Conservation (phyloP, 2,797 vertebrate genomes). For the Chrysocyon brachyurus region DNA sequence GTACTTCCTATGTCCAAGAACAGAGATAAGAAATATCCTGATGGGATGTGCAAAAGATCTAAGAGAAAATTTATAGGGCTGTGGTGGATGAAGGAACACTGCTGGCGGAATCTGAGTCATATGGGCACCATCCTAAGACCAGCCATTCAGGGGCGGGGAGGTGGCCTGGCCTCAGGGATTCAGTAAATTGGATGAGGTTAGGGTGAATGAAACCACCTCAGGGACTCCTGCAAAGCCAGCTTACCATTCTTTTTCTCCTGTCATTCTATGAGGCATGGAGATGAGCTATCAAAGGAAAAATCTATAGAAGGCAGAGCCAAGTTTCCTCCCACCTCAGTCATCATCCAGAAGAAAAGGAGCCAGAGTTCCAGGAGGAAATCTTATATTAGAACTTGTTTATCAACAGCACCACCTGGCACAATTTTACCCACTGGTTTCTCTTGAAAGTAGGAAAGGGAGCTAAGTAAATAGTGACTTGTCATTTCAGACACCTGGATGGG, state of each 20-base stretch:
- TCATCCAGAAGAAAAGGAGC: constrained; percentile 61
- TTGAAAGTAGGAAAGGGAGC: constrained; percentile 49
- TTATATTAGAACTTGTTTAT: constrained; percentile 70
- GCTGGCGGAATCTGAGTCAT: neutral
- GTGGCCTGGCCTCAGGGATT: neutral
- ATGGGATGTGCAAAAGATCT: neutral
- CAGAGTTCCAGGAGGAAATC: constrained; percentile 71
- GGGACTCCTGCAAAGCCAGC: neutral
- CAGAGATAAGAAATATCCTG: neutral
- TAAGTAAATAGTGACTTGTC: constrained; percentile 68
- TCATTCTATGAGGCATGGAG: neutral
- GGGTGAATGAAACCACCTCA: neutral
- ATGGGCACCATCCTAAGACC: neutral
- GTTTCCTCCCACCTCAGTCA: constrained; percentile 63
- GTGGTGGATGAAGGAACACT: neutral
- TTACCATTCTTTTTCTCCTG: neutral
- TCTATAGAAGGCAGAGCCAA: constrained; percentile 61
- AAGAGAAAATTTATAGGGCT: neutral
- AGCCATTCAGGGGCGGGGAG: neutral
- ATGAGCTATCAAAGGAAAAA: constrained; percentile 48
- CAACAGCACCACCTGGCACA: constrained; percentile 73
- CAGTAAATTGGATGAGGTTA: neutral
- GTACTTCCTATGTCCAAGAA: neutral
- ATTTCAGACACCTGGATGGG: constrained; percentile 71
- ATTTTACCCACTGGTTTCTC: constrained; percentile 64